phyloP scores from a whole-genome alignment of 2,797 vertebrate species.

The Lates japonicus region DNA sequence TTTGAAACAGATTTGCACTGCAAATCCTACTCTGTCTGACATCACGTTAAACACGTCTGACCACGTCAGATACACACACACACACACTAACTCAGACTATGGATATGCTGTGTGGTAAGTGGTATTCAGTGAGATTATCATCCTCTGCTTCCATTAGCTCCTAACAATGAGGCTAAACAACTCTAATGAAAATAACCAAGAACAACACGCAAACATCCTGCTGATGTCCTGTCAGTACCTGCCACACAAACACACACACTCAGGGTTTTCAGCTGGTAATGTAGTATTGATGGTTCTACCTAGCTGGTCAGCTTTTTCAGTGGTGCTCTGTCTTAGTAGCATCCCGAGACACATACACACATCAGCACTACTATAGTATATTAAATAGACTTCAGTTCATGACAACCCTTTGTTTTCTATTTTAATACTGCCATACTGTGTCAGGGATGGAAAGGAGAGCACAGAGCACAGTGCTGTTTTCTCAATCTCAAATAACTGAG shows the following conservation, averaged over 20 bases:
- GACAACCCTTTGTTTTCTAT: too few relatives aligned
- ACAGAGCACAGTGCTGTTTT: too few relatives aligned
- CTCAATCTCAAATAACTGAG: too few relatives aligned
- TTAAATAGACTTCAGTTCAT: not conserved
- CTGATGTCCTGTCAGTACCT: constrained; percentile 16
- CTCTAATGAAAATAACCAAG: not conserved
- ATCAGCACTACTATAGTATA: constrained; percentile 4
- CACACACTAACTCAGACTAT: not conserved
- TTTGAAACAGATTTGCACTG: constrained; percentile 68
- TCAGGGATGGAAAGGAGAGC: too few relatives aligned
- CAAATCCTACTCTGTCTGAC: constrained; percentile 68
- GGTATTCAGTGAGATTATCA: constrained; percentile 34
- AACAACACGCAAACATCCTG: constrained; percentile 9
- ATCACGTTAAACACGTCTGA: constrained; percentile 15
- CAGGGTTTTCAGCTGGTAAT: not conserved
- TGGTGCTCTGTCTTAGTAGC: not conserved
- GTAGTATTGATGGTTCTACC: constrained; percentile 31
- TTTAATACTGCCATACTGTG: too few relatives aligned
- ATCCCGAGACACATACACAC: not conserved
- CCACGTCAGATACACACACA: constrained; percentile 3
- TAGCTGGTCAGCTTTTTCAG: constrained; percentile 28
- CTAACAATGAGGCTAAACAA: not conserved
- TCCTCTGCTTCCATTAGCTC: constrained; percentile 23
- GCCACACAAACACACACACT: not conserved
- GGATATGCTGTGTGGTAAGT: constrained; percentile 18